phyloP scores from a whole-genome alignment of 2,888 invertebrate species.

The Acrocyrtus sp. region DNA sequence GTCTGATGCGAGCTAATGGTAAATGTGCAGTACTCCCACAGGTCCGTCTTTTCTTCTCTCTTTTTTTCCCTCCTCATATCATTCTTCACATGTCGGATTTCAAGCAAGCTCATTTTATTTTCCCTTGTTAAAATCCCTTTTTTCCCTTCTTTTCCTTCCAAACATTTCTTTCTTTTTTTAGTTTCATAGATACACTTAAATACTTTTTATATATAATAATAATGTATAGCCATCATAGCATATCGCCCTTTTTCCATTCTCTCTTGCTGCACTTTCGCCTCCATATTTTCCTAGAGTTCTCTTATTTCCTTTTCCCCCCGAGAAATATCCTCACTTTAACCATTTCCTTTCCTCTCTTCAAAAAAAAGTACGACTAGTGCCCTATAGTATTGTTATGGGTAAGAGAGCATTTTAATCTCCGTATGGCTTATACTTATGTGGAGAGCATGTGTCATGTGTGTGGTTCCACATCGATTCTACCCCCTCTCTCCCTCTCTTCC shows the following conservation, averaged over 20 bases:
- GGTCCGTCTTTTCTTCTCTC: conserved; percentile 40
- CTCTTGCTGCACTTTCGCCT: conserved; percentile 40
- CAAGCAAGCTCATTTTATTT: conserved; percentile 52
- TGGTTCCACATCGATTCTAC: neutral
- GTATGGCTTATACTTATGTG: neutral
- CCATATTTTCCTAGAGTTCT: conserved; percentile 42
- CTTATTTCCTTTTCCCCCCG: conserved; percentile 43
- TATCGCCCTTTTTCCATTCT: conserved; percentile 29
- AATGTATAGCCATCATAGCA: conserved; percentile 16
- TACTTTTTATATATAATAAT: neutral
- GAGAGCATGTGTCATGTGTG: conserved; percentile 19
- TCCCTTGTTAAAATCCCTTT: conserved; percentile 25
- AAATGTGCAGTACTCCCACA: conserved; percentile 55
- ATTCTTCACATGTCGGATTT: conserved; percentile 47
- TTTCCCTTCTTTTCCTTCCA: conserved; percentile 1
- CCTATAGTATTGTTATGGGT: neutral
- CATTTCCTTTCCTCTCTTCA: conserved; percentile 7
- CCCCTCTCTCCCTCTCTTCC: too few relatives aligned
- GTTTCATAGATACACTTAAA: neutral
- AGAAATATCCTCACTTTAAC: conserved; percentile 40
- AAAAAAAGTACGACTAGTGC: neutral
- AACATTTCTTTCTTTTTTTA: neutral
- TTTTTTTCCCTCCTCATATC: conserved; percentile 26
- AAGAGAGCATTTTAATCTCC: neutral
- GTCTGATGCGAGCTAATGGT: conserved; percentile 39